Evolutionary conservation across 2,888 invertebrate genomes (phyloP).

Genomic region (Conchocele bisecta): DNA sequence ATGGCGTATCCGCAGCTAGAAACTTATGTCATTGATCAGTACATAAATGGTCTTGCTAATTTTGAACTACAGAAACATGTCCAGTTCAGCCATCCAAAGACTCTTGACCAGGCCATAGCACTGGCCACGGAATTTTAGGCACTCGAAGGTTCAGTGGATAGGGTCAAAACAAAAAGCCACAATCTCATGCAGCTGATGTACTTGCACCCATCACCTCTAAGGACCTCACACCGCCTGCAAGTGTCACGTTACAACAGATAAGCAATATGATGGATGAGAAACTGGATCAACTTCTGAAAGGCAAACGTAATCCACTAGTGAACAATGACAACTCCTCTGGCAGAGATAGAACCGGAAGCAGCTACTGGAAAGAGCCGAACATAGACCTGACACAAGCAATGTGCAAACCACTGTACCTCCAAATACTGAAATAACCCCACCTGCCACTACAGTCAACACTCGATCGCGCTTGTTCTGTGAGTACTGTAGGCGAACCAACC

Average conservation of each 20-base stretch:
- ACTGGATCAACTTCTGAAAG: not conserved
- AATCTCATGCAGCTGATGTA: too few relatives aligned
- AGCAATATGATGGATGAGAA: not conserved
- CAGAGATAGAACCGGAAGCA: too few relatives aligned
- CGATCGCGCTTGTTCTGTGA: not conserved
- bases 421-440: too few relatives aligned
- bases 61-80: conserved; percentile 27
- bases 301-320: too few relatives aligned
- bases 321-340: too few relatives aligned
- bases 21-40: conserved; percentile 17
- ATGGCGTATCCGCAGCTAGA: conserved; percentile 8
- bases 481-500: not conserved
- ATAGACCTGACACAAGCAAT: too few relatives aligned
- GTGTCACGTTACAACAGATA: not conserved
- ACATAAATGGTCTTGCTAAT: conserved; percentile 15
- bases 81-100: conserved; percentile 10
- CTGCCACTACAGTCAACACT: not conserved
- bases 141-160: not conserved
- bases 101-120: conserved; percentile 8
- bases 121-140: conserved; percentile 6
- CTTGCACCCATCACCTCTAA: too few relatives aligned
- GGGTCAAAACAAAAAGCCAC: too few relatives aligned
- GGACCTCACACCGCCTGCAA: not conserved
- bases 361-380: too few relatives aligned
- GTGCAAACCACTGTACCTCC: too few relatives aligned